These are phyloP conservation scores for Acronicta psi DNA, from an alignment of 2,888 invertebrate genomes.

Conservation along the genomic window DNA sequence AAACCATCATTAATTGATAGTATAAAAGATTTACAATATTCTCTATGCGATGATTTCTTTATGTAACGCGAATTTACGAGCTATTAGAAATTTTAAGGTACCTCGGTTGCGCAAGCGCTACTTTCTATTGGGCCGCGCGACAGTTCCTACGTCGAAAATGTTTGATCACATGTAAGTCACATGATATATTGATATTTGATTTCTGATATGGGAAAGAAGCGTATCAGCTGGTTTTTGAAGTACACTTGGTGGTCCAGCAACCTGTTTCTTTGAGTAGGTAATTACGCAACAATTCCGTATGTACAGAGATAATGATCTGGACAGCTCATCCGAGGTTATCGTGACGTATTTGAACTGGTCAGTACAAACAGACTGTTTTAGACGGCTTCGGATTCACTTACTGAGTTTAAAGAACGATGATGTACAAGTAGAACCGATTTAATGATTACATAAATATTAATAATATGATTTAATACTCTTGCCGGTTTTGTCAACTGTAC, in stretches of 20 bases:
- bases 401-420: too few species aligned
- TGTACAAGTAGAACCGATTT: too few species aligned
- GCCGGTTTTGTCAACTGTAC: too few species aligned
- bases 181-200: slow-evolving; percentile 45
- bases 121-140: slow-evolving; percentile 66
- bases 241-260: slow-evolving; percentile 7
- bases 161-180: slow-evolving; percentile 56
- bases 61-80: slow-evolving; percentile 65
- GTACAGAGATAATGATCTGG: neutral
- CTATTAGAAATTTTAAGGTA: slow-evolving; percentile 68
- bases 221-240: slow-evolving; percentile 17
- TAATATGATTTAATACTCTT: too few species aligned
- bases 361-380: neutral
- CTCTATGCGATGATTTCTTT: slow-evolving; percentile 60
- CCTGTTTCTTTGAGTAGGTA: neutral
- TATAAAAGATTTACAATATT: slow-evolving; percentile 57
- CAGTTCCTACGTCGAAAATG: slow-evolving; percentile 56
- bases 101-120: slow-evolving; percentile 61
- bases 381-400: too few species aligned
- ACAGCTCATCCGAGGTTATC: neutral
- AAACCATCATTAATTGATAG: slow-evolving; percentile 56
- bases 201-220: slow-evolving; percentile 31
- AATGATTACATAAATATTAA: too few species aligned
- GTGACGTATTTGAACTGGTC: slow-evolving; percentile 1
- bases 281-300: slow-evolving; percentile 2